phyloP scores from a whole-genome alignment of 2,797 vertebrate species.

The Gymnothorax reevesii region DNA sequence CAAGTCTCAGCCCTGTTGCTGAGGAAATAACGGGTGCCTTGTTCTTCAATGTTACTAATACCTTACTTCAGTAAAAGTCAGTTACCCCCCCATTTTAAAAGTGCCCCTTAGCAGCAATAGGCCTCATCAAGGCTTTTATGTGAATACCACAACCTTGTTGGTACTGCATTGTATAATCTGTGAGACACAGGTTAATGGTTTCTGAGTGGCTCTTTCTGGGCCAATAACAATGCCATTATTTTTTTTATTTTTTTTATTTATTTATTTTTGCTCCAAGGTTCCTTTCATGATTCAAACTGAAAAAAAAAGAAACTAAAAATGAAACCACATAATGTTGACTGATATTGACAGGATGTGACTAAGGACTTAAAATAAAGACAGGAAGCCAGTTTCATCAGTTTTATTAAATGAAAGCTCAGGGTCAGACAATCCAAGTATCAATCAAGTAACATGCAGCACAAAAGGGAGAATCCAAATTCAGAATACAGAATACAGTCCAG shows the following conservation, averaged over 20 bases:
- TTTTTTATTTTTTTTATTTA: neutral
- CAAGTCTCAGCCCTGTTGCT: conserved; percentile 24
- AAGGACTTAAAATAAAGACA: no score
- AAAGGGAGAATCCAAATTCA: no score
- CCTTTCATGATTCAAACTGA: conserved; percentile 37
- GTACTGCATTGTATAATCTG: conserved; percentile 26
- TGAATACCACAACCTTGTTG: conserved; percentile 36
- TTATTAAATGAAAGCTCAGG: no score
- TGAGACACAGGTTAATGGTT: neutral
- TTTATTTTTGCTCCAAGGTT: no score
- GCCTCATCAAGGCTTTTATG: conserved; percentile 37
- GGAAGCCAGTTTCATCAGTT: no score
- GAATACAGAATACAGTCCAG: no score
- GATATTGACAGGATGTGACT: no score
- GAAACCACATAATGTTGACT: neutral
- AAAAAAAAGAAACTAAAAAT: conserved; percentile 32
- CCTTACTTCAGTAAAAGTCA: conserved; percentile 36
- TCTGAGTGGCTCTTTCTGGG: neutral
- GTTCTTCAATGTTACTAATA: conserved; percentile 40
- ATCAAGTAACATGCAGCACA: no score
- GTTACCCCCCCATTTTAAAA: conserved; percentile 35
- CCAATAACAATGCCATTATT: neutral
- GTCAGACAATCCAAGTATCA: no score
- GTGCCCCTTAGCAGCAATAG: neutral
- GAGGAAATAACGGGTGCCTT: conserved; percentile 34